Base-by-base conservation (phyloP, 2,113 vertebrate species). In the Eolophus roseicapilla region DNA sequence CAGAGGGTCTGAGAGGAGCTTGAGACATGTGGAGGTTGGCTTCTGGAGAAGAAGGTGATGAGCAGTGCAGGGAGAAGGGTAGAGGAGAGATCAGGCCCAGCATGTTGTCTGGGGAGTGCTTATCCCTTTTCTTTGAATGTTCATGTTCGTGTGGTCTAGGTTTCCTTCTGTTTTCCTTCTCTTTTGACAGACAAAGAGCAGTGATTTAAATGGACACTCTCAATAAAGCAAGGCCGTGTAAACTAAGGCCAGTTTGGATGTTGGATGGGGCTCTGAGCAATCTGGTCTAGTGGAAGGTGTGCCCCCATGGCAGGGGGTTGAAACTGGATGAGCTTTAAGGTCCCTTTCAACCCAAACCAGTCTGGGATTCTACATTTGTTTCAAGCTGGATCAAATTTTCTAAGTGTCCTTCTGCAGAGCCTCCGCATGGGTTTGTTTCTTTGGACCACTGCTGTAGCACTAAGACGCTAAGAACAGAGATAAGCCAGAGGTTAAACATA, bases 131-230 rank as follows among this genome's bases (percentile, higher is more conserved):
- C 80, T 86, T 82, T 86, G 33, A 92, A 88, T 85, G 57, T 73
- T 86, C 14, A 1, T 44, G n/a, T 87, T 74, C 5, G 7, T 82
- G 20, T 76, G 47, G 65, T 67, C 18, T 65, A 84, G 81, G 69
- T 37, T 77, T 83, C n/a, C 64, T 82, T 87, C 33, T 35, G n/a
- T 67, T 47, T 73, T 37, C 17, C 29, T 55, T 78, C 52, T 60
- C 11, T 77, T 86, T 67, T 82, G 57, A 16, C 53, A 78, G 5
- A 19, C 28, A 37, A 70, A 81, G 76, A 95, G 35, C 68, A 63
- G 76, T 69, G 71, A 92, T 96, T 97, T 96, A 93, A 96, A 57
- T 82, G 86, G 92, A 77, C 92, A 77, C 75, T 73, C 46, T 82
- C 81, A 74, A 55, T 63, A 18, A 35, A 59, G 57, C 33, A 59